These are phyloP conservation scores for Leucophora obtusa DNA, from an alignment of 2,888 invertebrate genomes.

Conservation along the genomic window DNA sequence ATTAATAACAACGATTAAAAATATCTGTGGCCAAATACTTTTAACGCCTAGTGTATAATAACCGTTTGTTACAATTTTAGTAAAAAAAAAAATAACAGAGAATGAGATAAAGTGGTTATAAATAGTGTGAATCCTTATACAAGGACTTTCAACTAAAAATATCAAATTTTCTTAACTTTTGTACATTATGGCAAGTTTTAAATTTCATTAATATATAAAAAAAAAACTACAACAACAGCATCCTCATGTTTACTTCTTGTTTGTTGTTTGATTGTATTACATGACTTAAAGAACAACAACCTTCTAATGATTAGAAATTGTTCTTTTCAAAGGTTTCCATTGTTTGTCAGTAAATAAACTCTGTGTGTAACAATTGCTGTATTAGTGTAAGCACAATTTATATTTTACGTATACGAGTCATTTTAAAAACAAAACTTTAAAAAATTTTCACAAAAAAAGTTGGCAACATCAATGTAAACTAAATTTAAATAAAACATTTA, in stretches of 20 bases:
- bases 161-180: conserved; percentile 29
- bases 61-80: neutral
- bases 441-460: too few relatives aligned
- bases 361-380: neutral
- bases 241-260: conserved; percentile 20
- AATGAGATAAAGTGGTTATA: conserved; percentile 13
- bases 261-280: neutral
- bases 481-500: too few relatives aligned
- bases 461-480: too few relatives aligned
- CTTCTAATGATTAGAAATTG: conserved; percentile 41
- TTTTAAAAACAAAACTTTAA: neutral
- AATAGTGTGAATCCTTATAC: conserved; percentile 37
- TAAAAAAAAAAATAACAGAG: neutral
- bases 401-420: neutral
- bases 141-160: conserved; percentile 31
- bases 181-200: conserved; percentile 18
- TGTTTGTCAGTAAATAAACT: conserved; percentile 22
- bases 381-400: neutral
- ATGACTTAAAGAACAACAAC: conserved; percentile 12
- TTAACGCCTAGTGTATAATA: neutral
- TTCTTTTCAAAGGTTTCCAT: conserved; percentile 33
- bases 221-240: neutral
- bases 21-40: too few relatives aligned
- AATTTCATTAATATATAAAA: conserved; percentile 33
- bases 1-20: too few relatives aligned